Evolutionary conservation across 1,140 invertebrate genomes (phyloP).

Genomic region (Drosophila santomea): DNA sequence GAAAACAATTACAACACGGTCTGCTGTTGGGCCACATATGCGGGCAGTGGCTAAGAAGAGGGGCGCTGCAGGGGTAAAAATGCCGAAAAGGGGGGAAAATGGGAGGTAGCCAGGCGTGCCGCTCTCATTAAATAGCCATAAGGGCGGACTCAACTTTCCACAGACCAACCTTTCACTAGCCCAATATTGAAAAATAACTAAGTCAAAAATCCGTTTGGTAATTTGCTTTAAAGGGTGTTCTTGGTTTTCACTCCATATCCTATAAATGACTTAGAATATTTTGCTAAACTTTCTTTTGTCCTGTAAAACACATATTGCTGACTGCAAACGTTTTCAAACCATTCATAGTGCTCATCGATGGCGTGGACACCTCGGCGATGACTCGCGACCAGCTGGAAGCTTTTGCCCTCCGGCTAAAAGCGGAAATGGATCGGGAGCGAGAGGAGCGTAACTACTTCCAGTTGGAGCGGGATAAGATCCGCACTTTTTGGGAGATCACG

Average conservation of each 20-base stretch:
- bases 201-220: background rate
- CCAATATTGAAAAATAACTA: background rate
- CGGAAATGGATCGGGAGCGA: constrained; percentile 96
- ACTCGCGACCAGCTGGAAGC: constrained; percentile 95
- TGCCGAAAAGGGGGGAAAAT: background rate
- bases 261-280: background rate
- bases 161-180: background rate
- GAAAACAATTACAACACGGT: constrained; percentile 77
- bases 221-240: background rate
- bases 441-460: constrained; percentile 98
- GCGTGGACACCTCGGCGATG: constrained; percentile 96
- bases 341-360: constrained; percentile 90
- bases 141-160: constrained; percentile 11
- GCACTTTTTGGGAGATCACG: constrained; percentile 96
- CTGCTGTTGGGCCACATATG: constrained; percentile 41
- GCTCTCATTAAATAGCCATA: constrained; percentile 72
- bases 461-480: constrained; percentile 96
- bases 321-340: background rate
- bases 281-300: background rate
- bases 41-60: constrained; percentile 16
- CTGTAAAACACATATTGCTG: no score
- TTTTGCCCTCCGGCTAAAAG: constrained; percentile 93
- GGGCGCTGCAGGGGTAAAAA: background rate
- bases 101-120: constrained; percentile 29
- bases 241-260: no score